These are phyloP conservation scores for Alaudala cheleensis DNA, from an alignment of 2,113 vertebrate genomes.

Conservation along the genomic window DNA sequence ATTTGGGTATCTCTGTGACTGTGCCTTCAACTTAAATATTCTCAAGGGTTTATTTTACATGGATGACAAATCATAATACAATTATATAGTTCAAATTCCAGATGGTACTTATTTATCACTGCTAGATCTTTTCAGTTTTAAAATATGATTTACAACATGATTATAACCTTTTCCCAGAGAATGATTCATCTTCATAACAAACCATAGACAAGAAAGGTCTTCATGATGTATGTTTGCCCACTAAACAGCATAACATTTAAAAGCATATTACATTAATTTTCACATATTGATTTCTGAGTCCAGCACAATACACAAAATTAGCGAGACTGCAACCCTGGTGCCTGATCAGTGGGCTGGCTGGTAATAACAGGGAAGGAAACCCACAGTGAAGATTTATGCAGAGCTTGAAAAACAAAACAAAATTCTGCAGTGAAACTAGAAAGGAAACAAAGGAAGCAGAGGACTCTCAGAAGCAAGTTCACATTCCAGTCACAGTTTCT, in stretches of 20 bases:
- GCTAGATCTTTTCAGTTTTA: background rate
- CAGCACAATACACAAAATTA: background rate
- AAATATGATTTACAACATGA: slow-evolving; percentile 19
- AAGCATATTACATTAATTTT: background rate
- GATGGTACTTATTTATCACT: slow-evolving; percentile 52
- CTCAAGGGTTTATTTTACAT: background rate
- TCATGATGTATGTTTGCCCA: background rate
- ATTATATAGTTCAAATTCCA: slow-evolving; percentile 35
- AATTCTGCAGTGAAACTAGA: background rate
- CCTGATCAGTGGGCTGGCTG: background rate
- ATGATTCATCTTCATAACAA: slow-evolving; percentile 50
- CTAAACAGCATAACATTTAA: background rate
- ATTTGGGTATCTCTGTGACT: background rate
- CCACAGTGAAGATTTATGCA: background rate
- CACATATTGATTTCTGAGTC: background rate
- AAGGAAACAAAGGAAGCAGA: background rate
- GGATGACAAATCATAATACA: slow-evolving; percentile 13
- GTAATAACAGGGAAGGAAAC: background rate
- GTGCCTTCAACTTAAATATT: background rate
- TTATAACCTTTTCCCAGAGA: slow-evolving; percentile 26
- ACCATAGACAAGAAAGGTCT: slow-evolving; percentile 8
- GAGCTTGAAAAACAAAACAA: background rate
- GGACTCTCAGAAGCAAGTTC: background rate
- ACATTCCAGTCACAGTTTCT: background rate
- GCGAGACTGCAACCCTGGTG: background rate